phyloP scores from a whole-genome alignment of 2,797 vertebrate species.

The Spinibarbus caldwelli region DNA sequence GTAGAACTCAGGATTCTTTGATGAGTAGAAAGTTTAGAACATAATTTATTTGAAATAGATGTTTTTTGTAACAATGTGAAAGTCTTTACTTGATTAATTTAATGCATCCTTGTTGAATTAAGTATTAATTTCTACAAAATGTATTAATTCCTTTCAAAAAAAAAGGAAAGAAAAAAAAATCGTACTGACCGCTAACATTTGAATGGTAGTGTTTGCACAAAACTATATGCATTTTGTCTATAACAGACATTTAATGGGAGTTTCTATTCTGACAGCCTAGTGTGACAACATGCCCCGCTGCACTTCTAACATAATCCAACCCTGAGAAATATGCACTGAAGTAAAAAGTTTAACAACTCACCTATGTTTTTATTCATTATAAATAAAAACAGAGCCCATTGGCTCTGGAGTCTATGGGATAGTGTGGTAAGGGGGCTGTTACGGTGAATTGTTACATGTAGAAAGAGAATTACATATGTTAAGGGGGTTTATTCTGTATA shows the following conservation, averaged over 20 bases:
- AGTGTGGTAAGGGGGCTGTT: conserved; percentile 76
- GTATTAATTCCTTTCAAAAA: not conserved
- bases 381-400: conserved; percentile 64
- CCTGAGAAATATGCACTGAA: not conserved
- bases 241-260: not conserved
- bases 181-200: not conserved
- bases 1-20: not conserved
- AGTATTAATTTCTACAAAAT: not conserved
- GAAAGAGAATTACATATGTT: not conserved
- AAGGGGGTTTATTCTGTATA: not conserved
- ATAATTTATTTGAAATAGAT: not conserved
- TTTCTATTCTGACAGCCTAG: not conserved
- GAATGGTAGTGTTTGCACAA: not conserved
- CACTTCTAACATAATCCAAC: not conserved
- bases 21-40: too few species aligned
- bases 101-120: not conserved
- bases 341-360: too few species aligned
- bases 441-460: not conserved
- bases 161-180: not conserved
- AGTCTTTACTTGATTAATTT: not conserved
- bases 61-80: not conserved
- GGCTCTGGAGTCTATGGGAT: conserved; percentile 85
- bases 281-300: not conserved
- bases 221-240: not conserved
- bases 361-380: not conserved